Conservation (phyloP, 2,113 vertebrate genomes). For the Apus apus region DNA sequence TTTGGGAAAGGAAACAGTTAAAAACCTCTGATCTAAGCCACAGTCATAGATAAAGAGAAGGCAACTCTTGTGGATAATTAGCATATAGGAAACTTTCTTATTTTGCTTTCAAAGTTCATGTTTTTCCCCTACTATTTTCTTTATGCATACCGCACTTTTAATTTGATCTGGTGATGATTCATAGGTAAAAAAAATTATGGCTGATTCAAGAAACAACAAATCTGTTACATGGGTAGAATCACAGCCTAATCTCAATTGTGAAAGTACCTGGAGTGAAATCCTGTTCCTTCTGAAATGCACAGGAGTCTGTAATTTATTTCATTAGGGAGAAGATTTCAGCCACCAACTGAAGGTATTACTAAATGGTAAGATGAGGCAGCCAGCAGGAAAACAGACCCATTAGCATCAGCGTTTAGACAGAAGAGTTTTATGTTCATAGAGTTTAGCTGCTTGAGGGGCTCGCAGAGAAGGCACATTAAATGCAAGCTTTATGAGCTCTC, state of each 20-base stretch:
- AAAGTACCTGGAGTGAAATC: not conserved
- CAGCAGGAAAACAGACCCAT: not conserved
- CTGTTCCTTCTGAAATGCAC: not conserved
- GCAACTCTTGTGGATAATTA: accelerated
- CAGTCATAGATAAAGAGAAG: not conserved
- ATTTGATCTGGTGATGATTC: not conserved
- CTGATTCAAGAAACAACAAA: not conserved
- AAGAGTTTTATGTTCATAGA: not conserved
- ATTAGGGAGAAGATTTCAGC: not conserved
- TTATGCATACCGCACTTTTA: not conserved
- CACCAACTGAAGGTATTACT: not conserved
- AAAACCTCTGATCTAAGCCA: not conserved
- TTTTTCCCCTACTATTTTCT: not conserved
- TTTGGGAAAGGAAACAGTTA: not conserved
- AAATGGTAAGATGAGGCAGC: not conserved
- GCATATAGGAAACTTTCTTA: not conserved
- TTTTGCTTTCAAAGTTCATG: not conserved
- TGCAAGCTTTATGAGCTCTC: not conserved
- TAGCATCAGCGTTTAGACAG: not conserved
- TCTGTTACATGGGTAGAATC: not conserved
- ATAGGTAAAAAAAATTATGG: not conserved
- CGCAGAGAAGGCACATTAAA: not conserved
- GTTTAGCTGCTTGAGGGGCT: not conserved
- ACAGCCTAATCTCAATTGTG: not conserved
- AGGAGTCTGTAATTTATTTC: not conserved